These are phyloP conservation scores for Lasiurus borealis DNA, from an alignment of 2,113 vertebrate genomes.

Conservation along the genomic window DNA sequence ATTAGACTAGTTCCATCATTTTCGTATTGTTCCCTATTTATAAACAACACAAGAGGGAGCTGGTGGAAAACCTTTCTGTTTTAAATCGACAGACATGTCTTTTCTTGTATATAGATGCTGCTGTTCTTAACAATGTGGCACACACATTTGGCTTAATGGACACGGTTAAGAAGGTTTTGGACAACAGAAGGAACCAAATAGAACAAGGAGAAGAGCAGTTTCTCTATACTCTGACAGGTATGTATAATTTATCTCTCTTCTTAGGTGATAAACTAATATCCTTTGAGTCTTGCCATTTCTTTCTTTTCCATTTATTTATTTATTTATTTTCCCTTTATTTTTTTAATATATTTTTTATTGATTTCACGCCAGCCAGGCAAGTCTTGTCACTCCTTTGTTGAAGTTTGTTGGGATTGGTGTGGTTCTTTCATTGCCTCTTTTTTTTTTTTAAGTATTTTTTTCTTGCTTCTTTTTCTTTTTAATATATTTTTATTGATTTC, in stretches of 20 bases:
- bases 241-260: neutral
- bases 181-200: conserved; percentile 91
- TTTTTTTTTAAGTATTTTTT: too few relatives aligned
- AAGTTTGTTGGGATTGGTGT: neutral
- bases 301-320: neutral
- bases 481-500: too few relatives aligned
- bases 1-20: neutral
- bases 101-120: conserved; percentile 94
- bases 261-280: neutral
- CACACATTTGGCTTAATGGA: conserved; percentile 97
- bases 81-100: conserved; percentile 32
- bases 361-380: too few relatives aligned
- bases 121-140: conserved; percentile 96
- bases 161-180: conserved; percentile 95
- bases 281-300: conserved; percentile 17
- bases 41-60: neutral
- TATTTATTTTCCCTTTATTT: neutral
- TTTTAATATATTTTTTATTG: too few relatives aligned
- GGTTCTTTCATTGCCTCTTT: neutral
- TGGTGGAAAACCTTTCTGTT: neutral
- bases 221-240: conserved; percentile 92
- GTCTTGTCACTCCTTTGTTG: conserved; percentile 21
- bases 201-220: conserved; percentile 95
- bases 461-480: too few relatives aligned
- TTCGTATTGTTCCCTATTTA: conserved; percentile 20